These are phyloP conservation scores for Epistrophella euchroma DNA, from an alignment of 2,888 invertebrate species.

Conservation along the genomic window DNA sequence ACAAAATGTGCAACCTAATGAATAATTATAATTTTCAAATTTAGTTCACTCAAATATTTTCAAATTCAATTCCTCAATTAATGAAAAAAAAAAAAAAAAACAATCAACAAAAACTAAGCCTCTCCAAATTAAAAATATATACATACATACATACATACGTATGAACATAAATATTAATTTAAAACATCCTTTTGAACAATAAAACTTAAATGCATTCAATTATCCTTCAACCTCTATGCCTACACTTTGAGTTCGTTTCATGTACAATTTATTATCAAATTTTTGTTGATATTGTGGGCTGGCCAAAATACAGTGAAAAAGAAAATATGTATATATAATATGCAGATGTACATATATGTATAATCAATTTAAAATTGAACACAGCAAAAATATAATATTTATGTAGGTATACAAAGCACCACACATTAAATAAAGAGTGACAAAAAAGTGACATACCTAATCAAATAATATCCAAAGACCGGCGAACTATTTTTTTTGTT, in stretches of 20 bases:
- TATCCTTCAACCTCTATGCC: slow-evolving; percentile 9
- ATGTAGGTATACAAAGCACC: not conserved
- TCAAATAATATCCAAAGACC: slow-evolving; percentile 24
- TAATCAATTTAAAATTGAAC: slow-evolving; percentile 7
- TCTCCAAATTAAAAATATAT: not conserved
- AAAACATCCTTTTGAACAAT: slow-evolving; percentile 32
- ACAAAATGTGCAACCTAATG: slow-evolving; percentile 37
- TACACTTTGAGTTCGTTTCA: not conserved
- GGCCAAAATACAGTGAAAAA: not conserved
- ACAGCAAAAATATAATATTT: not conserved
- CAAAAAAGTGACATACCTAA: slow-evolving; percentile 23
- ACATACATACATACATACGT: not conserved
- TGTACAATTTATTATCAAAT: not conserved
- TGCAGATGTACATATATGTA: not conserved
- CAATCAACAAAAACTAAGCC: not conserved
- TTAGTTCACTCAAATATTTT: slow-evolving; percentile 33
- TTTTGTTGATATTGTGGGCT: not conserved
- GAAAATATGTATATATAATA: too few species aligned
- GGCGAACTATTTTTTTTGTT: not conserved
- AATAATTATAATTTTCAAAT: slow-evolving; percentile 32
- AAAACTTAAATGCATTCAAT: slow-evolving; percentile 27
- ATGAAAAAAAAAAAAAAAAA: not conserved
- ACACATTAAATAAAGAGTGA: slow-evolving; percentile 18
- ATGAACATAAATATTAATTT: not conserved
- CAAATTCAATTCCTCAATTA: slow-evolving; percentile 26